Evolutionary conservation across 2,888 invertebrate species (phyloP).

Genomic region (Pseudolycoriella hygida): DNA sequence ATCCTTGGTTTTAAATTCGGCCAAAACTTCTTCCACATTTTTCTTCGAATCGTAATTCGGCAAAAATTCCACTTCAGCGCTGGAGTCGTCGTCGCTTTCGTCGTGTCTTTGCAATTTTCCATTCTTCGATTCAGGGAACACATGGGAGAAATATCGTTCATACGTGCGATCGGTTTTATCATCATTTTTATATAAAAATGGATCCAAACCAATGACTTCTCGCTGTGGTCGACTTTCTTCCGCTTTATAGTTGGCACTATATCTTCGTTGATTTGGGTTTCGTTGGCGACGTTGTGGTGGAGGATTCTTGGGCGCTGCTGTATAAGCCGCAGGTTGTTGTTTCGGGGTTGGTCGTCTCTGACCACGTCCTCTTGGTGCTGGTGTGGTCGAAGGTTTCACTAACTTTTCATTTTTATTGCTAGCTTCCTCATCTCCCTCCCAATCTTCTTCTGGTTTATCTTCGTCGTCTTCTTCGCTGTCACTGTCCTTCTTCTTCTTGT

Average conservation of each 20-base stretch:
- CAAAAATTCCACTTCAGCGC: slow-evolving; percentile 25
- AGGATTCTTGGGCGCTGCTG: neutral
- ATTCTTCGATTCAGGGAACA: slow-evolving; percentile 2
- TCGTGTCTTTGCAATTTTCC: slow-evolving; percentile 3
- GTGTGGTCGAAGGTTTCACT: neutral
- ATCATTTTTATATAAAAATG: slow-evolving; percentile 9
- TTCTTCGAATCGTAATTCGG: slow-evolving; percentile 39
- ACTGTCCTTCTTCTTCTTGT: slow-evolving; percentile 2
- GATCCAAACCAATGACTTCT: slow-evolving; percentile 10
- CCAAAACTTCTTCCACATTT: slow-evolving; percentile 50
- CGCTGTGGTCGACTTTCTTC: slow-evolving; percentile 6
- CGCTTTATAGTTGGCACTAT: neutral
- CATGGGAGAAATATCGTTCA: slow-evolving; percentile 7
- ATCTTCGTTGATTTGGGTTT: neutral
- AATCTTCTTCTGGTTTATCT: slow-evolving; percentile 1
- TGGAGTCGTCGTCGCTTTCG: slow-evolving; percentile 6
- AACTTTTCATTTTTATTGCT: slow-evolving; percentile 6
- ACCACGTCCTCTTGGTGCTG: neutral
- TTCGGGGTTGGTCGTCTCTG: neutral
- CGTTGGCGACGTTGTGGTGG: neutral
- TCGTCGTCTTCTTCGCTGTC: slow-evolving; percentile 8
- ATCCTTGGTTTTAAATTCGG: slow-evolving; percentile 56
- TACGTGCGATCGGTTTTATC: neutral
- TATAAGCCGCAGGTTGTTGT: neutral
- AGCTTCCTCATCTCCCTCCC: neutral